Evolutionary conservation across 2,113 vertebrate genomes (phyloP).

Genomic region (Centrocercus urophasianus): DNA sequence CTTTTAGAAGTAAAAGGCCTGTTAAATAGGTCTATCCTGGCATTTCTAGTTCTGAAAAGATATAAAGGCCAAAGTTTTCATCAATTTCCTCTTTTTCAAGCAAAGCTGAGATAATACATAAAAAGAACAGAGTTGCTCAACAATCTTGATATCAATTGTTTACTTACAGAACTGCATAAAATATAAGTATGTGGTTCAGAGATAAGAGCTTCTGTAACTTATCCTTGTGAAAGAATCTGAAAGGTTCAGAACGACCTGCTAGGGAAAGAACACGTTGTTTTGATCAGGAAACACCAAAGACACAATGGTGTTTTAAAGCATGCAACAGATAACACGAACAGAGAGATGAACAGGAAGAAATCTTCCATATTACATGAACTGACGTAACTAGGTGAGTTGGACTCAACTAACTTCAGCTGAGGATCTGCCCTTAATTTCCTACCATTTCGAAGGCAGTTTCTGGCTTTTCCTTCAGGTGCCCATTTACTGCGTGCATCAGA

Average conservation of each 20-base stretch:
- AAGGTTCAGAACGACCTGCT: slow-evolving; percentile 72
- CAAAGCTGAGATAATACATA: neutral
- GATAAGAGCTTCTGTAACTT: slow-evolving; percentile 77
- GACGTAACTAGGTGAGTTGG: neutral
- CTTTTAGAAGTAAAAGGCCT: neutral
- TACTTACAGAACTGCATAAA: slow-evolving; percentile 92
- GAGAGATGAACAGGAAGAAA: neutral
- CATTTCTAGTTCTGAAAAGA: neutral
- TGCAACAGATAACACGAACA: neutral
- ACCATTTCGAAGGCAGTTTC: slow-evolving; percentile 76
- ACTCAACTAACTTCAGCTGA: neutral
- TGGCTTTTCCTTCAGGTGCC: slow-evolving; percentile 76
- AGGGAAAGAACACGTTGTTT: neutral
- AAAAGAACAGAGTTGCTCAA: neutral
- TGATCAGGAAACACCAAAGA: neutral
- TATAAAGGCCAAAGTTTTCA: neutral
- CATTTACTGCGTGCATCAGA: slow-evolving; percentile 77
- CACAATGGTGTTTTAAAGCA: neutral
- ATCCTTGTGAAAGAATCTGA: slow-evolving; percentile 63
- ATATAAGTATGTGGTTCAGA: slow-evolving; percentile 84
- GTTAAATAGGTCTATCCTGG: neutral
- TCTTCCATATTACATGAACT: neutral
- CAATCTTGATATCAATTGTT: neutral
- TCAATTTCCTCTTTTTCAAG: neutral
- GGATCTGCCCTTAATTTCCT: slow-evolving; percentile 17